Conservation (phyloP, 1,140 invertebrate species). For the Drosophila sproati region DNA sequence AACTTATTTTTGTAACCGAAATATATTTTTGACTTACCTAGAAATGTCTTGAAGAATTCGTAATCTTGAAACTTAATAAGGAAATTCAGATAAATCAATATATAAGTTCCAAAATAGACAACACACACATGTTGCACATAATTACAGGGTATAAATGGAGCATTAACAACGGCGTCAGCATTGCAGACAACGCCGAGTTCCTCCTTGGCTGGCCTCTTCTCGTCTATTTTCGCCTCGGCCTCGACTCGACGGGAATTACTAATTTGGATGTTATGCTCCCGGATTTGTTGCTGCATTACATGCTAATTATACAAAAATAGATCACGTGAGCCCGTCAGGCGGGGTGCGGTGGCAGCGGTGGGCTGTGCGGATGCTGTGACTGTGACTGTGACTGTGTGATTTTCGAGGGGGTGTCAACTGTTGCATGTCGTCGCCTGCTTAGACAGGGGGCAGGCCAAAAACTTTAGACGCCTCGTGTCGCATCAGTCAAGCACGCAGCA, state of each 20-base stretch:
- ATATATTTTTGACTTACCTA: no score
- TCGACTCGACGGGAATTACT: conserved; percentile 43
- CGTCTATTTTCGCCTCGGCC: conserved; percentile 34
- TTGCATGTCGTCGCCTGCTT: conserved; percentile 75
- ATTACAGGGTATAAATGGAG: conserved; percentile 34
- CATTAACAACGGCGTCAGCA: conserved; percentile 37
- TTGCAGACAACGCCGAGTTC: conserved; percentile 37
- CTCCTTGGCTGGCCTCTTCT: conserved; percentile 23
- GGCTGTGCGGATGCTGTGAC: background rate
- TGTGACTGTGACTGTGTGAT: background rate
- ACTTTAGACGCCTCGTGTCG: conserved; percentile 51
- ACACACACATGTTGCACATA: background rate
- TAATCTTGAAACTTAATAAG: no score
- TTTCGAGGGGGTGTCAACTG: conserved; percentile 49
- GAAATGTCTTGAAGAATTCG: no score
- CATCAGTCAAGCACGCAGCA: conserved; percentile 49
- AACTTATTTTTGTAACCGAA: no score
- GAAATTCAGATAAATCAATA: no score
- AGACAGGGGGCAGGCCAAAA: conserved; percentile 30
- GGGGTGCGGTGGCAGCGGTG: background rate
- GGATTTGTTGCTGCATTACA: conserved; percentile 61
- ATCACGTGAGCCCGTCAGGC: conserved; percentile 40
- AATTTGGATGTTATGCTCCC: conserved; percentile 59
- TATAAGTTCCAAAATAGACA: background rate
- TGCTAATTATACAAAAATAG: conserved; percentile 79